Base-by-base conservation (phyloP, 1,140 invertebrate species). In the Hetaerina americana region DNA sequence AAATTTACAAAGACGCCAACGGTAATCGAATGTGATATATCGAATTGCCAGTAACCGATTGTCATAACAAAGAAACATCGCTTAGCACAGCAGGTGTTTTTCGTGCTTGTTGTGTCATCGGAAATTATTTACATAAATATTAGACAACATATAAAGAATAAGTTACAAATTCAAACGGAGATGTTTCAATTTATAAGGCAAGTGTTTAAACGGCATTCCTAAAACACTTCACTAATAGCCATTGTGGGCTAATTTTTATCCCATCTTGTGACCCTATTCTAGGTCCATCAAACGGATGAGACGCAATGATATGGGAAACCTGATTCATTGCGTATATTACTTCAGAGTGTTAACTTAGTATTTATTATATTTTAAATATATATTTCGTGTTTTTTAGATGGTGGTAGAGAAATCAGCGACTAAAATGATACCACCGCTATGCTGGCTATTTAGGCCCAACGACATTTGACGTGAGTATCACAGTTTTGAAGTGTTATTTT, bases 191-290 rank as follows among this genome's bases (percentile, higher is more conserved):
- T 57, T 57, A 57, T 18, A 57, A 57, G 40, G 40, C 10, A 57
- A 57, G 40, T 57, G 15, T 1, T 12, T n/a, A 57, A n/a, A 18
- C 2, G 22, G 15, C 22, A 12, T 5, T 57, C 15, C 22, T 57
- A 18, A 57, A n/a, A 18, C 15, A 57, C 22, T n/a, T 18, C 3
- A 3, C 15, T 57, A 57, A 5, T 57, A 12, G 15, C 40, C 22
- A 18, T 57, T 57, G 22, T 12, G 40, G 40, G 40, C 2, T 18
- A 57, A 66, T 71, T 73, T 71, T 72, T 72, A 74, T 72, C 66
- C 73, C 73, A 74, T 74, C 73, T 74, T 74, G 73, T 74, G 73
- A 74, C 73, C 73, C 71, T 74, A 74, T 72, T 74, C 40, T 57
- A 57, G 40, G 40, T 57, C 40, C 40, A 57, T 57, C 40, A 57